Percentiles rank a stretch among this genome's conserved stretches.
Conservation (phyloP, 2,888 invertebrate species). For the Phyllotreta cruciferae region DNA sequence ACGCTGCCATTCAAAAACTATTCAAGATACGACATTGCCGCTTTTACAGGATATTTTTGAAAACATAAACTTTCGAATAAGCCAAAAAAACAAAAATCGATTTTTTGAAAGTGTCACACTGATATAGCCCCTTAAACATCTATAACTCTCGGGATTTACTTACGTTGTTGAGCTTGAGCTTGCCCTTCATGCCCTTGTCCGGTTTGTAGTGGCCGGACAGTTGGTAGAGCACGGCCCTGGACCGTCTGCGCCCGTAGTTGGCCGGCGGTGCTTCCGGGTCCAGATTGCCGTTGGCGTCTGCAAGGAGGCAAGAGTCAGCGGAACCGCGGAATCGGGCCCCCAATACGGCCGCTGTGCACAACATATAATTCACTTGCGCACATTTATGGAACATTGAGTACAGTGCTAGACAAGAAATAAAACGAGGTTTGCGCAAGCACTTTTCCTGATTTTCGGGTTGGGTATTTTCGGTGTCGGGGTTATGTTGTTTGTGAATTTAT, state of each 20-base stretch:
- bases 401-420: constrained; percentile 28
- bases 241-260: constrained; percentile 90
- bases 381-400: constrained; percentile 34
- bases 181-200: constrained; percentile 85
- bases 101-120: too few species aligned
- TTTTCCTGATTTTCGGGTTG: not conserved
- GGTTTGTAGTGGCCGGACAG: constrained; percentile 96
- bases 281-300: constrained; percentile 81
- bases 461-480: not conserved
- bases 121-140: not conserved
- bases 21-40: too few species aligned
- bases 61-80: too few species aligned
- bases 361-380: constrained; percentile 41
- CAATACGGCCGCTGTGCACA: constrained; percentile 76
- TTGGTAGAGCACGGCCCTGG: constrained; percentile 95
- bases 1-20: too few species aligned
- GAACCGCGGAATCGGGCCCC: constrained; percentile 81
- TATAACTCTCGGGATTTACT: constrained; percentile 60
- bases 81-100: too few species aligned
- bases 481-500: too few species aligned
- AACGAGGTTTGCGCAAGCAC: constrained; percentile 23
- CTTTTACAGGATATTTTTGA: too few species aligned
- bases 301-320: constrained; percentile 80
- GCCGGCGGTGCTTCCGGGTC: constrained; percentile 77
- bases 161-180: constrained; percentile 94